phyloP scores from a whole-genome alignment of 1,140 invertebrate genomes.

The Wiebesia pumilae region DNA sequence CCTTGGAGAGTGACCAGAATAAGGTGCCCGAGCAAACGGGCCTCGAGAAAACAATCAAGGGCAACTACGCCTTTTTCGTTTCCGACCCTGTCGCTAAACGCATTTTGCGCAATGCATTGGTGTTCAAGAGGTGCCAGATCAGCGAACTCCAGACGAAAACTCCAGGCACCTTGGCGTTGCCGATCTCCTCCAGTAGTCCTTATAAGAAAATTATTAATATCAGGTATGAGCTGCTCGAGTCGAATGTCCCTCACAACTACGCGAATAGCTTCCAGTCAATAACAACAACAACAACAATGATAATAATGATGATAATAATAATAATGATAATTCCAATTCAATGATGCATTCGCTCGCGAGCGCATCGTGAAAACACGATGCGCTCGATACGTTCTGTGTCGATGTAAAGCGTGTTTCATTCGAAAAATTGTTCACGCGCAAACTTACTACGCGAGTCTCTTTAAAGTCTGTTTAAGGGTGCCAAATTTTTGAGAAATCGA shows the following conservation, averaged over 20 bases:
- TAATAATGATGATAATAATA: no score
- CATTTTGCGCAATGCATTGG: constrained; percentile 65
- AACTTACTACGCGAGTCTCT: no score
- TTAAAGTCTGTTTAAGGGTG: no score
- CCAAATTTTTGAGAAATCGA: no score
- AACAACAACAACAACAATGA: no score
- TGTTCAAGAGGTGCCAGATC: constrained; percentile 69
- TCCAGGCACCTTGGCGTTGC: constrained; percentile 68
- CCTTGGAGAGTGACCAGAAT: constrained; percentile 68
- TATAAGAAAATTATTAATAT: constrained; percentile 73
- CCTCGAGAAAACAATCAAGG: constrained; percentile 66
- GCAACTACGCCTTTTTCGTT: constrained; percentile 72
- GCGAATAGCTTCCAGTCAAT: no score
- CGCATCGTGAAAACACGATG: no score
- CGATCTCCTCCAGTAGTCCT: constrained; percentile 69
- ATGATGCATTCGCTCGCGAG: no score
- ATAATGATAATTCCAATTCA: no score
- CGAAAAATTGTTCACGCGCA: no score
- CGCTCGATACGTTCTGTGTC: no score
- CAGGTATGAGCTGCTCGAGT: constrained; percentile 59
- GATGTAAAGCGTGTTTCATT: no score
- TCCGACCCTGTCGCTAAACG: constrained; percentile 70
- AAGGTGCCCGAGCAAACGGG: constrained; percentile 67
- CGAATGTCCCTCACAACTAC: background rate
- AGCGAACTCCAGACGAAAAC: constrained; percentile 67